These are phyloP conservation scores for Microctonus hyperodae DNA, from an alignment of 2,888 invertebrate species.

Conservation along the genomic window DNA sequence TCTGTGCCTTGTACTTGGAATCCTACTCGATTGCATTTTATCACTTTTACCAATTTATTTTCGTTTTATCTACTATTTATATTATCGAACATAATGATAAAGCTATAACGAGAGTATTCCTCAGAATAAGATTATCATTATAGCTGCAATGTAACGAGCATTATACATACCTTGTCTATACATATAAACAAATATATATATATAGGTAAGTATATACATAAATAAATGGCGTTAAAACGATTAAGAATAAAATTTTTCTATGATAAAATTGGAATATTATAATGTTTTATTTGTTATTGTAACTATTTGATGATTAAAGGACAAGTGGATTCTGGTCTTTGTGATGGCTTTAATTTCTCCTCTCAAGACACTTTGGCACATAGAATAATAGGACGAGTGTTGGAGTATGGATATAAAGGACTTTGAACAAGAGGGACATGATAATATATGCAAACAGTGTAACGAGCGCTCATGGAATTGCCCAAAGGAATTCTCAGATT, in stretches of 20 bases:
- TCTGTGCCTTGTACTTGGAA: not conserved
- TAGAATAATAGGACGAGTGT: slow-evolving; percentile 53
- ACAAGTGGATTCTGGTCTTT: not conserved
- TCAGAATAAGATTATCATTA: not conserved
- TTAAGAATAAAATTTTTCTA: slow-evolving; percentile 22
- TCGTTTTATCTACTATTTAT: not conserved
- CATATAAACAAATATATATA: no score
- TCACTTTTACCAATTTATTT: not conserved
- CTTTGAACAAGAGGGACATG: slow-evolving; percentile 53
- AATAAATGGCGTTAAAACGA: slow-evolving; percentile 3
- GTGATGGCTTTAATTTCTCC: slow-evolving; percentile 36
- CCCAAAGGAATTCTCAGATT: slow-evolving; percentile 53
- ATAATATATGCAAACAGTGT: slow-evolving; percentile 57
- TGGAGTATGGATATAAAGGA: slow-evolving; percentile 48
- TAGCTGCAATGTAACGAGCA: not conserved
- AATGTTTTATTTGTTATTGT: not conserved
- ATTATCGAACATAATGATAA: not conserved
- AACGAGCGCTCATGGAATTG: slow-evolving; percentile 45
- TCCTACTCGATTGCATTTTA: slow-evolving; percentile 16
- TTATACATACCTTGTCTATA: no score
- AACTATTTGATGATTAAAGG: not conserved
- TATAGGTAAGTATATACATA: not conserved
- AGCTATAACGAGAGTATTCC: not conserved
- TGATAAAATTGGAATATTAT: not conserved
- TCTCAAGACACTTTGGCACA: slow-evolving; percentile 53